These are phyloP conservation scores for Hetaerina americana DNA, from an alignment of 1,140 invertebrate genomes.

Conservation along the genomic window DNA sequence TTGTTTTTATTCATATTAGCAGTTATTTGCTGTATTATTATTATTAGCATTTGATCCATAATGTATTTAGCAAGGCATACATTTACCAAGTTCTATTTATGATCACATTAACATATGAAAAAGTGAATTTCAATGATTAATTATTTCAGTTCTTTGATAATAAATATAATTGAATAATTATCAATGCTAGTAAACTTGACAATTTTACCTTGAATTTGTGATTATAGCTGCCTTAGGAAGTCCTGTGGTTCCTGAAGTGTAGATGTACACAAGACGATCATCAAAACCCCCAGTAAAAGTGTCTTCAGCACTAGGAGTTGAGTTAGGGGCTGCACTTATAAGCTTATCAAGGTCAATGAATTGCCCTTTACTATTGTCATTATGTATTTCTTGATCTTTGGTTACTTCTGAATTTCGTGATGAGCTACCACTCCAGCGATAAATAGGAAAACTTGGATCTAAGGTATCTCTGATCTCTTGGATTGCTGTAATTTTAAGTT, in stretches of 20 bases:
- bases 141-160: background rate
- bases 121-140: background rate
- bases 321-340: background rate
- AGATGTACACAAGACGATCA: conserved; percentile 32
- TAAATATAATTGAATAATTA: background rate
- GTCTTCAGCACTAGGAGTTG: background rate
- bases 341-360: background rate
- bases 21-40: no score
- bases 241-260: conserved; percentile 46
- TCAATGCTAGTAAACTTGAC: background rate
- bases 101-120: no score
- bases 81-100: no score
- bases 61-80: no score
- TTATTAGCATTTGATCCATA: no score
- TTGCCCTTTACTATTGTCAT: background rate
- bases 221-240: conserved; percentile 46
- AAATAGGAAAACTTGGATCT: background rate
- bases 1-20: no score
- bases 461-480: background rate
- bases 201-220: conserved; percentile 22
- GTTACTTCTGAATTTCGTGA: background rate
- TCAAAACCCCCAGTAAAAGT: background rate
- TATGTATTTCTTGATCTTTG: background rate
- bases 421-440: no score
- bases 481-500: no score